Percentiles rank a stretch among this genome's conserved stretches.
Evolutionary conservation across 30 jellyfish, hydroid and myxozoan genomes (phyloP).

Genomic region (Catostylus mosaicus): DNA sequence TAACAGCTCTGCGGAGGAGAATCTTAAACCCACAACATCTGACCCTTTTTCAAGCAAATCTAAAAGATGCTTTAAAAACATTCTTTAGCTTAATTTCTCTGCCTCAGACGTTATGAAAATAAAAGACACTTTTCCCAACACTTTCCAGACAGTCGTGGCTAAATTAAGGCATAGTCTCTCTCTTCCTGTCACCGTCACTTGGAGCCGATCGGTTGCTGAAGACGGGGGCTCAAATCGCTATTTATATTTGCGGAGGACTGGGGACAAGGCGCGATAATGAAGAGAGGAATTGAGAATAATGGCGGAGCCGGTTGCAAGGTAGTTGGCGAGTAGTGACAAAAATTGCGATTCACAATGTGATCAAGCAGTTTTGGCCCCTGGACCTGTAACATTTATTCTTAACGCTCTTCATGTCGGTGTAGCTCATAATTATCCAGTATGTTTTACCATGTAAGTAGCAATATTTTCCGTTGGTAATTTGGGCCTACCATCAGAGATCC

Average conservation of each 20-base stretch:
- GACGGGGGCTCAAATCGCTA: constrained; percentile 19
- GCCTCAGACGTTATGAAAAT: no score
- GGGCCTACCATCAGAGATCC: not conserved
- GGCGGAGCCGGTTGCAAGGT: constrained; percentile 24
- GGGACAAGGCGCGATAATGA: constrained; percentile 63
- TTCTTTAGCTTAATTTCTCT: no score
- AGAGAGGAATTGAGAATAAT: constrained; percentile 3
- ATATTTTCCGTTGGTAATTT: not conserved
- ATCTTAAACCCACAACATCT: no score
- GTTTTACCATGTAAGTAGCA: constrained; percentile 72
- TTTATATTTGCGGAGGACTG: constrained; percentile 21
- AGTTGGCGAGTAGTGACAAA: not conserved
- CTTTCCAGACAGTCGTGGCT: no score
- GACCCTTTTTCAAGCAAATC: no score
- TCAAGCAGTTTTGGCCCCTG: not conserved
- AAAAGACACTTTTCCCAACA: no score
- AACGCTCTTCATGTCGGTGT: not conserved
- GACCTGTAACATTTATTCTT: not conserved
- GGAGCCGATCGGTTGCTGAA: not conserved
- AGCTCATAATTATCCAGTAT: constrained; percentile 3
- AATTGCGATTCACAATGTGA: not conserved
- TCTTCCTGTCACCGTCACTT: not conserved
- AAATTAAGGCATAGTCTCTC: no score
- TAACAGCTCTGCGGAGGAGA: no score
- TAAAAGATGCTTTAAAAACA: no score